These are phyloP conservation scores for Cepaea hortensis DNA, from an alignment of 2,888 invertebrate genomes.

Conservation along the genomic window DNA sequence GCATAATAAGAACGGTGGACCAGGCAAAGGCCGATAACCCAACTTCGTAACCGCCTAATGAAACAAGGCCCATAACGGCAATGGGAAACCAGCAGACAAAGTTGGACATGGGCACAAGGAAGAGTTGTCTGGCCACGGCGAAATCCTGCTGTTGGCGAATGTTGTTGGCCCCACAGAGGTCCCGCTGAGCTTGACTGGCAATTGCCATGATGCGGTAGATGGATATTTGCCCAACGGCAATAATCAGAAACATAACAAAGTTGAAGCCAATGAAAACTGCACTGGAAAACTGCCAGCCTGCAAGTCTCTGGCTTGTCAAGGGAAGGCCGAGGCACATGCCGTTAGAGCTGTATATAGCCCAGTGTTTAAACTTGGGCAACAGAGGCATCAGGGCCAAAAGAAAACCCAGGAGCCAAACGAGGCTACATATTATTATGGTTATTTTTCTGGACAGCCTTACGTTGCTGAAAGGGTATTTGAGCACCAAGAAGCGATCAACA, in stretches of 20 bases:
- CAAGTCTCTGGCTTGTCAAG: neutral
- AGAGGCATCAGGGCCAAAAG: neutral
- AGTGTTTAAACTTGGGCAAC: neutral
- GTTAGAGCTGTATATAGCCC: slow-evolving; percentile 4
- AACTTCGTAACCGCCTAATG: slow-evolving; percentile 1
- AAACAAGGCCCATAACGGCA: slow-evolving; percentile 42
- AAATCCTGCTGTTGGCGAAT: slow-evolving; percentile 54
- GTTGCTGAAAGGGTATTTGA: slow-evolving; percentile 20
- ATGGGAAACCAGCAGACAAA: slow-evolving; percentile 70
- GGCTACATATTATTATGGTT: neutral
- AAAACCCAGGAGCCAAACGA: slow-evolving; percentile 11
- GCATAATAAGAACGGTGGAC: slow-evolving; percentile 14
- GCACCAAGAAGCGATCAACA: slow-evolving; percentile 11
- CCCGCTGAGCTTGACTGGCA: neutral
- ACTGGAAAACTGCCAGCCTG: slow-evolving; percentile 31
- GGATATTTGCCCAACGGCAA: neutral
- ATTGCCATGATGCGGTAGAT: neutral
- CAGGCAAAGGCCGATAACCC: slow-evolving; percentile 17
- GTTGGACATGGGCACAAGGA: slow-evolving; percentile 65
- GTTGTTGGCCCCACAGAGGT: neutral
- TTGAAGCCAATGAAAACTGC: slow-evolving; percentile 25
- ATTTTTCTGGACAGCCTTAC: neutral
- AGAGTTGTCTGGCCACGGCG: slow-evolving; percentile 67
- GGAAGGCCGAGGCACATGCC: slow-evolving; percentile 33
- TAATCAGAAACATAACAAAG: slow-evolving; percentile 21